Evolutionary conservation across 2,113 vertebrate genomes (phyloP), one percentile per base, ranked within the genome.

Genomic region (Regulus satrapa): DNA sequence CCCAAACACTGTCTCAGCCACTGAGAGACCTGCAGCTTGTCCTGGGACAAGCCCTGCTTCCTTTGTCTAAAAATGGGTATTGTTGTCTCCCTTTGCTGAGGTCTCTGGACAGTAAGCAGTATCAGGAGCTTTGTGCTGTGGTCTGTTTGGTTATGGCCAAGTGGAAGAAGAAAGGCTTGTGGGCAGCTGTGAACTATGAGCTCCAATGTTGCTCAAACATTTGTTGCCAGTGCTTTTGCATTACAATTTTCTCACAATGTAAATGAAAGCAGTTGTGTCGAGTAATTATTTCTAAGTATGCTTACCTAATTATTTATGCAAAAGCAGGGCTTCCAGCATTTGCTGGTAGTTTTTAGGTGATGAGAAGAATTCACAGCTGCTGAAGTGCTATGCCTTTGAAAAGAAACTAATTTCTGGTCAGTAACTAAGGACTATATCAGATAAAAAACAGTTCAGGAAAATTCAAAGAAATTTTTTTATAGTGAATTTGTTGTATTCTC

Each of bases 351-450:
- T 89, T 84, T 85, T 83, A 83, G 26, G 58, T 64, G 61, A 43
- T 92, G 73, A 84, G 63, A 81, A 52, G 71, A 92, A 91, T 92
- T 75, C 67, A 75, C 61, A 90, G 73, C n/a, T 90, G 93, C 28
- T 24, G 3, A 74, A 73, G 58, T 51, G 72, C 43, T 25, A 29
- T 64, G 26, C 28, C 66, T 93, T 81, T 81, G 76, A 94, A 77
- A 86, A 76, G 48, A 62, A 89, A 92, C 64, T 88, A 23, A 38
- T 4, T 93, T 92, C 43, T 89, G 28, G 26, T 90, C 76, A 48
- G 92, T 79, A 88, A 79, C 25, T 19, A 73, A 67, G 58, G 55
- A 43, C 24, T 71, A 56, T 55, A 68, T 56, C 21, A 21, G 14
- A 66, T 72, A 51, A 14, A 51, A 36, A 81, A 25, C 21, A 77